Base-by-base conservation (phyloP, 1,140 invertebrate genomes). In the Bombus superbus region DNA sequence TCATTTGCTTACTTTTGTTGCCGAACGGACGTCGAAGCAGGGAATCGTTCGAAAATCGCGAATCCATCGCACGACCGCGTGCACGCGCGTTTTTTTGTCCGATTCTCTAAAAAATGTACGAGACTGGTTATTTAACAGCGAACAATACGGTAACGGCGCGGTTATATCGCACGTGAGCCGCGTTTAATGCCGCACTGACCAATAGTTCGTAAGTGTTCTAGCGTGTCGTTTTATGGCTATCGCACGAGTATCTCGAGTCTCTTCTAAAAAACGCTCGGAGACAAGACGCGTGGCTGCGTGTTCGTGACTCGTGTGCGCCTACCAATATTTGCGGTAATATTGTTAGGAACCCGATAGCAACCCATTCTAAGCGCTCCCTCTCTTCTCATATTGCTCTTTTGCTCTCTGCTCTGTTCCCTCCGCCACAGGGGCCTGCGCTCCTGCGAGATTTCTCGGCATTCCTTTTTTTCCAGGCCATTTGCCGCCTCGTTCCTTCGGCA, bases 261-360 rank as follows among this genome's bases (percentile, higher is more conserved):
- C 88, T 85, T 85, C 75, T 83, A 64, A 80, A 90, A 89, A 89
- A 87, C 89, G 80, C 79, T 87, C 47, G 2, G 18, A 22, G 18
- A 53, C 47, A 53, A 6, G 18, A 53, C 47, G 47, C 47, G 47
- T 53, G 47, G 47, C 47, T 10, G 18, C 15, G 64, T 66, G 64
- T 66, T 13, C 5, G 64, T 35, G 64, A 3, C 3, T 59, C 57
- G 22, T 25, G 57, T 0, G 57, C 57, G 25, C 25, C 11, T 5
- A 82, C 88, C 89, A 90, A 93, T 93, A 93, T 94, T 92, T 88
- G 83, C 89, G 83, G 90, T 87, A 89, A 93, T 93, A 93, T 94
- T 92, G 91, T 91, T 92, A 80, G 18, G 5, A 53, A 85, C 88
- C 71, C 91, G 90, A 93, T 93, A 88, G 92, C 85, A 92, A 90